Evolutionary conservation across 2,888 invertebrate species (phyloP).

Genomic region (Agrotis clavis): DNA sequence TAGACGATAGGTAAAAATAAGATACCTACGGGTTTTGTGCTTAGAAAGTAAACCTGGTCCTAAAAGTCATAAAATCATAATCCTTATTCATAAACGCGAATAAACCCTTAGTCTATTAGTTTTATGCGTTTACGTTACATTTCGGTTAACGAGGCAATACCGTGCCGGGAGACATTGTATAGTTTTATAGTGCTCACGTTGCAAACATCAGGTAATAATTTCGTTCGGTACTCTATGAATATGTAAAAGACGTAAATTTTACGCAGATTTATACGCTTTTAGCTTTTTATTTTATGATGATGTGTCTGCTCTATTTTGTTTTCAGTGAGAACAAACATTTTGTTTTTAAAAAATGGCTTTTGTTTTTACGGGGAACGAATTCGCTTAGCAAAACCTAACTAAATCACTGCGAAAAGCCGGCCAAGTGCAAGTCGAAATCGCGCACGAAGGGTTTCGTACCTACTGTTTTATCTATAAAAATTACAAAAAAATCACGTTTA

Average conservation of each 20-base stretch:
- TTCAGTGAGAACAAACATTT: not conserved
- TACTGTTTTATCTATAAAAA: too few species aligned
- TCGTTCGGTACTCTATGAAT: conserved; percentile 32
- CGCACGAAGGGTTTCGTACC: too few species aligned
- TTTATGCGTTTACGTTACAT: conserved; percentile 40
- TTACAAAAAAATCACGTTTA: too few species aligned
- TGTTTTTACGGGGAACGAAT: not conserved
- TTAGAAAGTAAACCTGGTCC: not conserved
- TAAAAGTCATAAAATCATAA: not conserved
- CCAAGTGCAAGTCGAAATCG: too few species aligned
- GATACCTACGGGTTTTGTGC: too few species aligned
- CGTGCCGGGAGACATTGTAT: conserved; percentile 24
- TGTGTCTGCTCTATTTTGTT: not conserved
- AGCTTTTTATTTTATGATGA: not conserved
- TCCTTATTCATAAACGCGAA: conserved; percentile 14
- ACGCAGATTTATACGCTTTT: conserved; percentile 3
- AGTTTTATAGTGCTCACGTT: conserved; percentile 30
- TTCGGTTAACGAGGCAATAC: conserved; percentile 39
- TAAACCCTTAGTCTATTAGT: conserved; percentile 35
- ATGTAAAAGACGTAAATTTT: conserved; percentile 36
- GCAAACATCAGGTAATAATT: conserved; percentile 21
- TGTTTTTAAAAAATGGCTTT: not conserved
- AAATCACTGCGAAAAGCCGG: not conserved
- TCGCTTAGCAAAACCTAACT: too few species aligned
- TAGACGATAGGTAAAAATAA: too few species aligned